These are phyloP conservation scores for Collichthys lucidus DNA, from an alignment of 2,113 vertebrate species.

Conservation along the genomic window DNA sequence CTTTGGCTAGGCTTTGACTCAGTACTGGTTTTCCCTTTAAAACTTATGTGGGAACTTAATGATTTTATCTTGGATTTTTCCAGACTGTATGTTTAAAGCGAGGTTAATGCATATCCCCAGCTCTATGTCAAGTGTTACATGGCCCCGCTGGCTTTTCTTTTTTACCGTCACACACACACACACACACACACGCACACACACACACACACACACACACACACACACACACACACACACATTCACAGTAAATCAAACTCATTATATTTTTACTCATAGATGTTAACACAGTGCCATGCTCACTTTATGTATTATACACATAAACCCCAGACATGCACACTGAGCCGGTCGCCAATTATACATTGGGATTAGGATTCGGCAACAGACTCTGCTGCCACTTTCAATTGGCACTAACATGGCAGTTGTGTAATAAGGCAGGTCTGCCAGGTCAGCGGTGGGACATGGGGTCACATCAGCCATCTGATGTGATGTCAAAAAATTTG, in stretches of 20 bases:
- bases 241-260: not conserved
- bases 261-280: conserved; percentile 13
- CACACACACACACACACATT: not conserved
- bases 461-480: conserved; percentile 60
- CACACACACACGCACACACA: not conserved
- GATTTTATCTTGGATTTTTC: not conserved
- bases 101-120: not conserved
- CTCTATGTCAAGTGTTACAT: conserved; percentile 12
- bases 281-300: not conserved
- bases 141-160: not conserved
- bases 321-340: conserved; percentile 4
- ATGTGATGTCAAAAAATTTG: conserved; percentile 58
- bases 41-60: not conserved
- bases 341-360: conserved; percentile 45
- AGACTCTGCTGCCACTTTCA: conserved; percentile 75
- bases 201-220: not conserved
- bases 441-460: conserved; percentile 65
- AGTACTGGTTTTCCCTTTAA: not conserved
- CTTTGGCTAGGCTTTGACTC: not conserved
- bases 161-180: not conserved
- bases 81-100: not conserved
- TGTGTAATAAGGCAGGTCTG: conserved; percentile 69
- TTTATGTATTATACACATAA: not conserved
- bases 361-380: conserved; percentile 75
- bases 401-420: conserved; percentile 72